A percentile compares a stretch with the other conserved stretches of the same genome.
Conservation (phyloP, 2,113 vertebrate genomes). For the Syngnathoides biaculeatus region DNA sequence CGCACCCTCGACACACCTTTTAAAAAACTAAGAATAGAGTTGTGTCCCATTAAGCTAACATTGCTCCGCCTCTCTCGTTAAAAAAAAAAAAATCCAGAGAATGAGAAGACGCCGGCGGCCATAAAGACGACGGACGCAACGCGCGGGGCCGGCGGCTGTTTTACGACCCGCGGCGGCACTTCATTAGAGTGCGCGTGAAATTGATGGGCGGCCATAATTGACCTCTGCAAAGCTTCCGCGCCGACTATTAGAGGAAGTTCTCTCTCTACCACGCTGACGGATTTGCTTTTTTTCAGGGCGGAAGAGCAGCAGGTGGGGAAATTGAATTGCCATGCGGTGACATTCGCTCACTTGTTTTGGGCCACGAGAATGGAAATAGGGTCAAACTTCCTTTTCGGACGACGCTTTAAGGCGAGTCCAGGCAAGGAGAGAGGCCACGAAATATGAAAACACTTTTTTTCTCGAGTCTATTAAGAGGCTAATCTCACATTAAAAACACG, state of each 20-base stretch:
- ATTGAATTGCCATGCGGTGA: slow-evolving; percentile 20
- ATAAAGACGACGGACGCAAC: slow-evolving; percentile 70
- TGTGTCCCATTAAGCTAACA: not conserved
- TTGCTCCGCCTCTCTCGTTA: not conserved
- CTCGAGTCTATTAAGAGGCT: too few species aligned
- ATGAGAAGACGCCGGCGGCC: slow-evolving; percentile 12
- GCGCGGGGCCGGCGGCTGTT: slow-evolving; percentile 66
- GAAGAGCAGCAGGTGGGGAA: slow-evolving; percentile 6
- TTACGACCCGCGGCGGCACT: slow-evolving; percentile 69
- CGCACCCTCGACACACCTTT: not conserved
- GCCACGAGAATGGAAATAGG: too few species aligned
- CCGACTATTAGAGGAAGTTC: slow-evolving; percentile 15
- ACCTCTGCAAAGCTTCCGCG: slow-evolving; percentile 54
- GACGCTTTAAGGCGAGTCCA: too few species aligned
- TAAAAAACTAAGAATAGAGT: not conserved
- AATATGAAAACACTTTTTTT: too few species aligned
- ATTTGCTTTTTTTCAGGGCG: slow-evolving; percentile 12
- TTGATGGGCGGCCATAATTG: slow-evolving; percentile 69
- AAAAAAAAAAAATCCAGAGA: not conserved
- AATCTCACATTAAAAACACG: too few species aligned
- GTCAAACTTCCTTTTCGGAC: too few species aligned
- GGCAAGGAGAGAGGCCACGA: too few species aligned
- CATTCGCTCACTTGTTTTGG: too few species aligned
- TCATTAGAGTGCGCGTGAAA: slow-evolving; percentile 73
- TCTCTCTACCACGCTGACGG: slow-evolving; percentile 25